Evolutionary conservation across 2,888 invertebrate species (phyloP).

Genomic region (Andrena bucephala): DNA sequence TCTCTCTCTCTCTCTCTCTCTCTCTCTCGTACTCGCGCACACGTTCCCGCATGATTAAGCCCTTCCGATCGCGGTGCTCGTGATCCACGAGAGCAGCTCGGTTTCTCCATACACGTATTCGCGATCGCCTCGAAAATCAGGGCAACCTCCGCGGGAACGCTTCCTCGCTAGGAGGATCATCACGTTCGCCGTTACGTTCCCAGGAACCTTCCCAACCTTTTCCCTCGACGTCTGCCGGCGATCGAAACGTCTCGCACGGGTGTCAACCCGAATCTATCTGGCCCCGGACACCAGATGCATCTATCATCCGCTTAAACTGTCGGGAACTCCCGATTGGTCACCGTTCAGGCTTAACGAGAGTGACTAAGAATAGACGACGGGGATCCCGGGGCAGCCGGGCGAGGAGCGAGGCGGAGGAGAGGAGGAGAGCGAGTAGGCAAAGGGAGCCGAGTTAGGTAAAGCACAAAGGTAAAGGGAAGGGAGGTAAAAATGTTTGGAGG

Average conservation of each 20-base stretch:
- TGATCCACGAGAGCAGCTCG: constrained; percentile 60
- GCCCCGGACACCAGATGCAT: background rate
- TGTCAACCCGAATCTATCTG: constrained; percentile 40
- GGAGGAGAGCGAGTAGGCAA: constrained; percentile 62
- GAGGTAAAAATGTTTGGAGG: constrained; percentile 71
- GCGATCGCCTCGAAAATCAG: constrained; percentile 60
- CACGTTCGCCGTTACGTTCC: constrained; percentile 9
- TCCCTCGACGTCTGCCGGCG: background rate
- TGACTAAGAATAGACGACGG: constrained; percentile 76
- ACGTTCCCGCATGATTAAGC: constrained; percentile 67
- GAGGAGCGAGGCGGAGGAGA: constrained; percentile 50
- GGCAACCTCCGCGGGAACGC: constrained; percentile 62
- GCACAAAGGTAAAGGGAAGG: constrained; percentile 67
- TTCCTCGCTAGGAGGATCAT: constrained; percentile 9
- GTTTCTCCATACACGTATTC: constrained; percentile 31
- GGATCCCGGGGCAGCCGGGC: constrained; percentile 36
- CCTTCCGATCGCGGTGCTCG: constrained; percentile 70
- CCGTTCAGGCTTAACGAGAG: constrained; percentile 77
- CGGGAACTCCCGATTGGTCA: constrained; percentile 45
- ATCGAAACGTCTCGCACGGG: constrained; percentile 9
- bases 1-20: constrained; percentile 12
- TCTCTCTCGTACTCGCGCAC: constrained; percentile 26
- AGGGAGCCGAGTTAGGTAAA: constrained; percentile 71
- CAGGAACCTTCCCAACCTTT: constrained; percentile 5
- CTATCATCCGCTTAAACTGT: constrained; percentile 8